A percentile compares a stretch with the other conserved stretches of the same genome.
Evolutionary conservation across 2,113 vertebrate genomes (phyloP).

Genomic region (Embiotoca jacksoni): DNA sequence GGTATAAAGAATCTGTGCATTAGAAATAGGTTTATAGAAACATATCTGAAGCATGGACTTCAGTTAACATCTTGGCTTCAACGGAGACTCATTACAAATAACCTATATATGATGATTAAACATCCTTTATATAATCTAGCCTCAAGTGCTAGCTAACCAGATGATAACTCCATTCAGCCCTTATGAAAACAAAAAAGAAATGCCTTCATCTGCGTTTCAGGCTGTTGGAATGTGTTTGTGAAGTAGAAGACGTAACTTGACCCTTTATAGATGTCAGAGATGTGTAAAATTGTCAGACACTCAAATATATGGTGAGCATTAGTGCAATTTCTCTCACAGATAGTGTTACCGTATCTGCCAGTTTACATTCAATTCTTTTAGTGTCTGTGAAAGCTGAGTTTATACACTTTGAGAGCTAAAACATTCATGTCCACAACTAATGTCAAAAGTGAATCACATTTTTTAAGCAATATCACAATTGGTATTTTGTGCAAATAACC

Average conservation of each 20-base stretch:
- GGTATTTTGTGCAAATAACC: neutral
- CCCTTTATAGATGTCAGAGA: constrained; percentile 29
- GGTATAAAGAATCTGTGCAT: neutral
- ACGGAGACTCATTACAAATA: neutral
- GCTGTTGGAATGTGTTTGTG: constrained; percentile 25
- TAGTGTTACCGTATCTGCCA: constrained; percentile 30
- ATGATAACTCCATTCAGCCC: no score
- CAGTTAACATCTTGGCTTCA: neutral
- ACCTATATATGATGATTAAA: neutral
- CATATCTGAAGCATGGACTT: neutral
- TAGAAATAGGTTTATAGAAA: neutral
- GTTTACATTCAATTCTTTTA: constrained; percentile 34
- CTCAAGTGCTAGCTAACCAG: neutral
- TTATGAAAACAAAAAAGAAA: constrained; percentile 32
- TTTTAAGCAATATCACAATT: neutral
- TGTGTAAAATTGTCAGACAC: constrained; percentile 32
- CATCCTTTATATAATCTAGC: constrained; percentile 4
- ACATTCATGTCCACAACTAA: neutral
- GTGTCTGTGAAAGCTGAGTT: constrained; percentile 27
- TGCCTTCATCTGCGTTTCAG: constrained; percentile 6
- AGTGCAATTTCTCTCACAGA: constrained; percentile 2
- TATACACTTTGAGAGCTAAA: neutral
- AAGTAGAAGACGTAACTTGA: constrained; percentile 35
- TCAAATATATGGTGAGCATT: constrained; percentile 30
- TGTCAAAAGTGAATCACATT: no score